Evolutionary conservation across 2,888 invertebrate genomes (phyloP).

Genomic region (Halocaridina rubra): DNA sequence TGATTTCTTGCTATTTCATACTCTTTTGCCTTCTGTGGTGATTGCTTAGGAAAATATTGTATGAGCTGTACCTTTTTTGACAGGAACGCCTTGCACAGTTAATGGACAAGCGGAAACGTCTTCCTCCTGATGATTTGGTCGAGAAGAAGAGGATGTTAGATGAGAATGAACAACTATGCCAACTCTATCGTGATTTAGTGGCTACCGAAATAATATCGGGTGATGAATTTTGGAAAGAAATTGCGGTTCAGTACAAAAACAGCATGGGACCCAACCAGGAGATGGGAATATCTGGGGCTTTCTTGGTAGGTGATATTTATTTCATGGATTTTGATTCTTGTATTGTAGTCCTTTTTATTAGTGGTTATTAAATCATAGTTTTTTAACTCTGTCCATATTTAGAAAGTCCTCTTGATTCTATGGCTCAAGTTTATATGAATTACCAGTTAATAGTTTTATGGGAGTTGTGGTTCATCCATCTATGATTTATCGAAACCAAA

Average conservation of each 20-base stretch:
- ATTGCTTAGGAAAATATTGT: too few relatives aligned
- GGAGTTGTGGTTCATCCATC: too few relatives aligned
- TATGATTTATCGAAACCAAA: too few relatives aligned
- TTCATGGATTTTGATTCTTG: too few relatives aligned
- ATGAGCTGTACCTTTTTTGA: too few relatives aligned
- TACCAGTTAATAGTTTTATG: too few relatives aligned
- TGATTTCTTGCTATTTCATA: too few relatives aligned
- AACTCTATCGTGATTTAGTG: constrained; percentile 96
- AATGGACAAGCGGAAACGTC: constrained; percentile 49
- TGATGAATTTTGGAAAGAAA: constrained; percentile 97
- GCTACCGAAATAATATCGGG: constrained; percentile 94
- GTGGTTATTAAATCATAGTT: too few relatives aligned
- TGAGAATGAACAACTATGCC: constrained; percentile 89
- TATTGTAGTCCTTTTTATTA: too few relatives aligned
- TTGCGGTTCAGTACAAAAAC: constrained; percentile 73
- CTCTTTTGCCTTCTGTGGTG: too few relatives aligned
- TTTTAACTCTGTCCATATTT: too few relatives aligned
- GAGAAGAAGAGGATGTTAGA: constrained; percentile 76
- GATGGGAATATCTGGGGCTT: constrained; percentile 81
- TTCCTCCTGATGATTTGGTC: constrained; percentile 61
- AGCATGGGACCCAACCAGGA: constrained; percentile 80
- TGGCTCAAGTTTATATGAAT: too few relatives aligned
- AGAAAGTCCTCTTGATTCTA: background rate
- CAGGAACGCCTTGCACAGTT: constrained; percentile 59
- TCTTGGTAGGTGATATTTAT: constrained; percentile 70